Conservation (phyloP, 2,113 vertebrate genomes). For the Reinhardtius hippoglossoides region DNA sequence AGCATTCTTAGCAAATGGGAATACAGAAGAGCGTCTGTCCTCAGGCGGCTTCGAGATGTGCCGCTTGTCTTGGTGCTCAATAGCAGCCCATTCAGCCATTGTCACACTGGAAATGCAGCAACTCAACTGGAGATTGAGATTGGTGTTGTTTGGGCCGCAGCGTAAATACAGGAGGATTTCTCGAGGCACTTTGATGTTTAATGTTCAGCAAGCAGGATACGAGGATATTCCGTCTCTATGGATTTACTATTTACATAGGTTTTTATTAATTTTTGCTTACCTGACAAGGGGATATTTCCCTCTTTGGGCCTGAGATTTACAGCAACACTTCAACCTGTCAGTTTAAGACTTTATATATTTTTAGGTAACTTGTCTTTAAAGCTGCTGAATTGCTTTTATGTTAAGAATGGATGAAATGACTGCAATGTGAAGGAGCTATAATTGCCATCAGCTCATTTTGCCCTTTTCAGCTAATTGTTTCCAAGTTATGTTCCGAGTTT, state of each 20-base stretch:
- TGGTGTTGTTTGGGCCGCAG: slow-evolving; percentile 38
- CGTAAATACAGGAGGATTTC: slow-evolving; percentile 43
- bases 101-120: slow-evolving; percentile 65
- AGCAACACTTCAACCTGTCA: background rate
- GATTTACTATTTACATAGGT: slow-evolving; percentile 26
- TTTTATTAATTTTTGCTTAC: background rate
- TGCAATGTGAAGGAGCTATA: background rate
- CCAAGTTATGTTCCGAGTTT: no score
- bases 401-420: background rate
- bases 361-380: background rate
- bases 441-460: background rate
- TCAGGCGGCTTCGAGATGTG: slow-evolving; percentile 34
- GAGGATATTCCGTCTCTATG: slow-evolving; percentile 13
- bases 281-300: slow-evolving; percentile 10
- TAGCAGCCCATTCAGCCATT: slow-evolving; percentile 69
- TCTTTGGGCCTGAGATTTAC: slow-evolving; percentile 1
- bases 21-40: slow-evolving; percentile 56
- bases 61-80: slow-evolving; percentile 63
- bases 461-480: background rate
- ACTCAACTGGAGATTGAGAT: slow-evolving; percentile 65
- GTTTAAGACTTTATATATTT: background rate
- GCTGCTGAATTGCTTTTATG: background rate
- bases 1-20: slow-evolving; percentile 64
- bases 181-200: slow-evolving; percentile 40
- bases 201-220: slow-evolving; percentile 35